Evolutionary conservation across 2,797 vertebrate species (phyloP), one percentile per base, ranked within the genome.

Genomic region (Catharus ustulatus): DNA sequence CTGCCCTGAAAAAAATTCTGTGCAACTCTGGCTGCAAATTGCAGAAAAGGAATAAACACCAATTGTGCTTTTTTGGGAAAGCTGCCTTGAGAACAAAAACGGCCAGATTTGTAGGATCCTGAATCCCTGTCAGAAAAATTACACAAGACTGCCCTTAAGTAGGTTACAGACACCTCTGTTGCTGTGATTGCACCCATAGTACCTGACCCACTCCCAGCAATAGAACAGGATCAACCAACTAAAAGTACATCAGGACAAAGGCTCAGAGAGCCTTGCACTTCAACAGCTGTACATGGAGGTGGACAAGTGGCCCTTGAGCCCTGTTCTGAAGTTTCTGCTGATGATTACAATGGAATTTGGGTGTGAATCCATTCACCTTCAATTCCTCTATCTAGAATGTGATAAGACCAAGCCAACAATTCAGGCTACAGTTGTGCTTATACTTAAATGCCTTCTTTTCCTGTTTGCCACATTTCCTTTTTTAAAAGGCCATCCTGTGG

Each of bases 301-400:
- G 46, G 78, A 77, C 64, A 73, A 6, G 3, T 58, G 63, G 73
- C 43, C 67, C n/a, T 59, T 49, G 30, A 57, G 42, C 49, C 49
- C 49, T 15, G 34, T 76, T 86, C 61, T 94, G 77, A 94, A 94
- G 67, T 94, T 93, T 90, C 67, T 79, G 34, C n/a, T 94, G 71
- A 76, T 77, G 83, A 71, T 63, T 90, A 26, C 45, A 86, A 12
- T 30, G 76, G 82, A 96, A 95, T 94, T 63, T 87, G 91, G 85
- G 80, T 69, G 71, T 73, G 77, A 96, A 88, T 84, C 57, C 27
- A 61, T 84, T 78, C 71, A 63, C 74, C 73, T 95, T 73, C 76
- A 71, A 58, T 88, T 90, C 48, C 43, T 81, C 58, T 69, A 49
- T 73, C 73, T 59, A 52, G 55, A 74, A 63, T 58, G 27, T 13